Evolutionary conservation across 2,888 invertebrate genomes (phyloP).

Genomic region (Drosophila monieri): DNA sequence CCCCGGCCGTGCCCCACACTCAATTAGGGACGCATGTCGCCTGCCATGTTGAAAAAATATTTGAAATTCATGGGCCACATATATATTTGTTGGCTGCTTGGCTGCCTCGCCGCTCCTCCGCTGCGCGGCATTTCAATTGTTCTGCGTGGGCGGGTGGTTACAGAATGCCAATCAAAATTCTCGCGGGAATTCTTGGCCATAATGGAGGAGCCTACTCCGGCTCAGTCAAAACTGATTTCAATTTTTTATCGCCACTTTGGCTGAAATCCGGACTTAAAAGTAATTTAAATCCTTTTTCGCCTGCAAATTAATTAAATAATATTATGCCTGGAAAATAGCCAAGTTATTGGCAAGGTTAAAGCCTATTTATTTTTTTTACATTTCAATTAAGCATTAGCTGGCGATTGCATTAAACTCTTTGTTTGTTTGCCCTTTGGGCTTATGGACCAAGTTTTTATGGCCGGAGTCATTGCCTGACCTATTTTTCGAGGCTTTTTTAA

Average conservation of each 20-base stretch:
- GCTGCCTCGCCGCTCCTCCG: conserved; percentile 40
- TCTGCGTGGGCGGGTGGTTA: conserved; percentile 34
- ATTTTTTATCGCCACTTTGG: conserved; percentile 29
- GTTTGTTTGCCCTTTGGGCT: conserved; percentile 15
- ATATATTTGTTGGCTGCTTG: conserved; percentile 32
- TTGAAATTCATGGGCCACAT: conserved; percentile 72
- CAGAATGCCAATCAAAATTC: conserved; percentile 76
- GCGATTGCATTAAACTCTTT: conserved; percentile 22
- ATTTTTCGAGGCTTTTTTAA: conserved; percentile 12
- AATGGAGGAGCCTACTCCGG: conserved; percentile 48
- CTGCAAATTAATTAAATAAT: conserved; percentile 9
- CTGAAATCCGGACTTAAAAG: conserved; percentile 17
- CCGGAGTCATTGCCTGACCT: conserved; percentile 28
- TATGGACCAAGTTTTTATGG: conserved; percentile 6
- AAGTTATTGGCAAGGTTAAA: neutral
- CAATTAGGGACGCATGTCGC: conserved; percentile 72
- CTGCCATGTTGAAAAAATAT: conserved; percentile 70
- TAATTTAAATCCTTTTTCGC: conserved; percentile 42
- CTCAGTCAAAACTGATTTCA: conserved; percentile 61
- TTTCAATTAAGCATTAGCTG: conserved; percentile 22
- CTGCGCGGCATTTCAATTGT: conserved; percentile 70
- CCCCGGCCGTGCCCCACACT: conserved; percentile 30
- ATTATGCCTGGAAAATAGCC: neutral
- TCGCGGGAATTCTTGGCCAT: conserved; percentile 74
- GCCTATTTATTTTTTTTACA: conserved; percentile 12